Conservation (phyloP, 2,113 vertebrate genomes). For the Drymodes brunneopygia region DNA sequence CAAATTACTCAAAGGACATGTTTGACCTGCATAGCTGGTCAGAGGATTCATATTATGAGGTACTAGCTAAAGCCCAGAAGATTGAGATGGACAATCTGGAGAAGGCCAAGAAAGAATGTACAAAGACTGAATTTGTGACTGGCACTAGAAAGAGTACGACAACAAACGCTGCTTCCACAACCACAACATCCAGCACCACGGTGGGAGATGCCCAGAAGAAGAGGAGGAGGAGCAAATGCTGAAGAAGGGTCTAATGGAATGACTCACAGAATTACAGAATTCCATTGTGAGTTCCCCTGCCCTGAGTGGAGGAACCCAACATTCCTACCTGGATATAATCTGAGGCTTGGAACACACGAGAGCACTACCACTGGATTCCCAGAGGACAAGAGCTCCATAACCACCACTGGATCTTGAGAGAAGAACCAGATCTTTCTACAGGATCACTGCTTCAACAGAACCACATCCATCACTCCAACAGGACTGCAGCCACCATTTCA, state of each 20-base stretch:
- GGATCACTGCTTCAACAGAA: fast-evolving
- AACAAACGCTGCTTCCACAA: constrained; percentile 81
- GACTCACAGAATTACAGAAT: neutral
- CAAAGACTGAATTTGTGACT: constrained; percentile 95
- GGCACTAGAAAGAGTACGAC: constrained; percentile 91
- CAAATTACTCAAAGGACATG: constrained; percentile 77
- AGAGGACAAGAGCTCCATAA: neutral
- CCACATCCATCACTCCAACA: neutral
- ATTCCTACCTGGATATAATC: neutral
- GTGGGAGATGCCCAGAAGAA: constrained; percentile 67
- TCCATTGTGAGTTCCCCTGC: fast-evolving
- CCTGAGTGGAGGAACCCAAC: neutral
- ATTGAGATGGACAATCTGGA: constrained; percentile 95
- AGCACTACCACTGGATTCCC: neutral
- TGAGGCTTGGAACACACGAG: fast-evolving
- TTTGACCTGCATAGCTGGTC: constrained; percentile 96
- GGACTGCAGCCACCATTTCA: neutral
- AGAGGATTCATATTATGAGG: constrained; percentile 93
- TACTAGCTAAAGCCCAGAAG: constrained; percentile 92
- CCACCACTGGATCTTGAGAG: neutral
- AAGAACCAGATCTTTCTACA: neutral
- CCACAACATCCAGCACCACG: constrained; percentile 80
- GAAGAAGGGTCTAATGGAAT: neutral
- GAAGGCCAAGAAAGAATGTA: constrained; percentile 91
- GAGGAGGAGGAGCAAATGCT: neutral